Conservation (phyloP, 2,797 vertebrate genomes). For the Apogon hyalosoma region DNA sequence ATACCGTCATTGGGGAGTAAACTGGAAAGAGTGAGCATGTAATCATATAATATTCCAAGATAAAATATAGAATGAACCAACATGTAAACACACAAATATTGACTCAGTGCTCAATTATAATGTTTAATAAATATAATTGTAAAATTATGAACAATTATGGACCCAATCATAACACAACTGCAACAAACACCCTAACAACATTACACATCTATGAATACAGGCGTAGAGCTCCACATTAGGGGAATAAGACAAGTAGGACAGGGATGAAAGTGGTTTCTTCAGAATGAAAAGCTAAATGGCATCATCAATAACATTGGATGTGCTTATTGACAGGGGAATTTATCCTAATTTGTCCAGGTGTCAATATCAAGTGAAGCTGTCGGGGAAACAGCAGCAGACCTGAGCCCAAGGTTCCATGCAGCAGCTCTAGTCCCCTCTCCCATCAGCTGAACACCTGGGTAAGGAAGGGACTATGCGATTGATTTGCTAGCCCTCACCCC, state of each 20-base stretch:
- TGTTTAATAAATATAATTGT: too few relatives aligned
- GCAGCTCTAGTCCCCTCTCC: background rate
- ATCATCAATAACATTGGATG: conserved; percentile 82
- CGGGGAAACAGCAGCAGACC: conserved; percentile 41
- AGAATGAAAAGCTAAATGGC: conserved; percentile 77
- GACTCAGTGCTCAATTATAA: too few relatives aligned
- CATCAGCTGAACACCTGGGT: conserved; percentile 47
- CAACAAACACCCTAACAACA: background rate
- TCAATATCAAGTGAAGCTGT: conserved; percentile 83
- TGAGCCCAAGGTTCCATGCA: conserved; percentile 17
- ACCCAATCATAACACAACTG: background rate
- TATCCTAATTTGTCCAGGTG: conserved; percentile 84
- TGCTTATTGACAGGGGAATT: conserved; percentile 82
- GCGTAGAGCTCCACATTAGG: conserved; percentile 34
- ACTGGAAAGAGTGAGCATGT: background rate
- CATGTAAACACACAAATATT: too few relatives aligned
- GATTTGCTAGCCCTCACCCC: conserved; percentile 61
- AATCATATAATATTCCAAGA: background rate
- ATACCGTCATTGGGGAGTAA: background rate
- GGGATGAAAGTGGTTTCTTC: conserved; percentile 57
- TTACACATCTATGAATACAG: background rate
- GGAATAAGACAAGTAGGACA: conserved; percentile 42
- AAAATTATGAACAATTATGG: too few relatives aligned
- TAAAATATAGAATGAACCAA: background rate
- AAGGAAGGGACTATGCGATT: conserved; percentile 45